Base-by-base conservation (phyloP, 2,113 vertebrate genomes). In the Serinus canaria region DNA sequence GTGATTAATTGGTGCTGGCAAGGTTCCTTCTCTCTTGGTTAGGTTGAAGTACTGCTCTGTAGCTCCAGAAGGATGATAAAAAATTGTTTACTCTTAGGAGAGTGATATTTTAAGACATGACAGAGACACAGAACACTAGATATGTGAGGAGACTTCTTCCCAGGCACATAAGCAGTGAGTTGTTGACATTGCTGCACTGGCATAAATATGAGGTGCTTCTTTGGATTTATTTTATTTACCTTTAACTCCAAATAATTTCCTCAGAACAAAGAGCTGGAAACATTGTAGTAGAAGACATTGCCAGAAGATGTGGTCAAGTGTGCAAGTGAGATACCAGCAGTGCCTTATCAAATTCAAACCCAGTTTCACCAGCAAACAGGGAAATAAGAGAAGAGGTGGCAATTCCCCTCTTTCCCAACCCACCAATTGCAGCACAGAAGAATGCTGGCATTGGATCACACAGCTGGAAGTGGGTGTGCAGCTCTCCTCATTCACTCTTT, bases 1-100 rank as follows among this genome's bases (percentile, higher is more conserved):
- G 30, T 70, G 76, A 95, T 94, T 95, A 94, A 94, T 95, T 79
- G 80, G 7, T 63, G 50, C 17, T 89, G 74, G 49, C 60, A 85
- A 90, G 16, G 19, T 25, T 92, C 37, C 4, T 82, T 82, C 77
- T 68, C 28, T 76, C 87, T 73, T 79, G 25, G 16, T 86, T 84
- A n/a, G 11, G 41, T 15, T 83, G 35, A 93, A 91, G 49, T n/a
- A 64, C 21, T 21, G 24, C 24, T 83, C 4, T 3, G 35, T 66
- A 75, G 11, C 68, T 85, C 30, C 62, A 80, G 60, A 83, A 83
- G 35, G 8, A 55, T 24, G 24, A 60, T 37, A 67, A 74, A 79
- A 76, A 39, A n/a, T 44, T 4, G n/a, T 69, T 79, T 56, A 30
- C 21, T 35, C 28, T 62, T 78, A 35, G 35, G 35, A 80, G 82